These are phyloP conservation scores for Drosophila suzukii DNA, from an alignment of 1,140 invertebrate species.

Conservation along the genomic window DNA sequence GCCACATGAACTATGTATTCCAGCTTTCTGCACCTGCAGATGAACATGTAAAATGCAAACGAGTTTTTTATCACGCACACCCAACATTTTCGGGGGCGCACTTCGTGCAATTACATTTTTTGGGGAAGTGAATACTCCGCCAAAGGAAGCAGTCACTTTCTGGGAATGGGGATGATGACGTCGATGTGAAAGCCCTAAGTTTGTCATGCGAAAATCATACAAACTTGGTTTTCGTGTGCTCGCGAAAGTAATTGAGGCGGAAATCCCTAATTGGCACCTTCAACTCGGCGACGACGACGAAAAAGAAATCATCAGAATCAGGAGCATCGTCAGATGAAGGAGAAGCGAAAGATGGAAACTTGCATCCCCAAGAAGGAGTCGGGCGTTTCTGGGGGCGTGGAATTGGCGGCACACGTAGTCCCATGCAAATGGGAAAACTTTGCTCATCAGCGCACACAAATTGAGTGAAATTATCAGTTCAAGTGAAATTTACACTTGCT, in stretches of 20 bases:
- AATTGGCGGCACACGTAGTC: slow-evolving; percentile 64
- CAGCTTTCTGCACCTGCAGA: slow-evolving; percentile 40
- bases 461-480: slow-evolving; percentile 83
- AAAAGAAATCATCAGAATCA: slow-evolving; percentile 43
- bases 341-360: slow-evolving; percentile 44
- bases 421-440: slow-evolving; percentile 81
- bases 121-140: slow-evolving; percentile 55
- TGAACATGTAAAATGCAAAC: slow-evolving; percentile 72
- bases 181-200: slow-evolving; percentile 61
- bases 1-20: slow-evolving; percentile 58
- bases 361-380: slow-evolving; percentile 2
- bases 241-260: slow-evolving; percentile 80
- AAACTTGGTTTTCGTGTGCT: slow-evolving; percentile 80
- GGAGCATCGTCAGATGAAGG: slow-evolving; percentile 36
- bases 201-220: slow-evolving; percentile 83
- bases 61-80: slow-evolving; percentile 63
- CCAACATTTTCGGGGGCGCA: slow-evolving; percentile 24
- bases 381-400: slow-evolving; percentile 1
- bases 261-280: slow-evolving; percentile 83
- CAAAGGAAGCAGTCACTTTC: slow-evolving; percentile 37
- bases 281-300: slow-evolving; percentile 40
- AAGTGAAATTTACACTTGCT: slow-evolving; percentile 82
- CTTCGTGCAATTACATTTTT: slow-evolving; percentile 54
- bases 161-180: not conserved
- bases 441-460: slow-evolving; percentile 82